Evolutionary conservation across 2,888 invertebrate species (phyloP).

Genomic region (Fragum whitleyi): DNA sequence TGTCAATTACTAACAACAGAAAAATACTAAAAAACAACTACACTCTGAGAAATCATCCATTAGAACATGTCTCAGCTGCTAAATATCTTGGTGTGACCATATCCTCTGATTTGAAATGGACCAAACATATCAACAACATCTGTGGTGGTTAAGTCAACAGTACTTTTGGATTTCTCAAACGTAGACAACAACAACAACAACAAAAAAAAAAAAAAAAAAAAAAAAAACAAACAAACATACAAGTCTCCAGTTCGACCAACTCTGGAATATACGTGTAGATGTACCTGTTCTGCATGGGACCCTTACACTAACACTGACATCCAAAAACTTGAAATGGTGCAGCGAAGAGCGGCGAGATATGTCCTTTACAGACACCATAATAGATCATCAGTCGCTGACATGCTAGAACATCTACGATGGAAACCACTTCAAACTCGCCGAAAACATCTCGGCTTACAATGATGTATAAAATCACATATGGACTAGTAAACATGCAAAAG

Average conservation of each 20-base stretch:
- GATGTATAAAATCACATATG: constrained; percentile 4
- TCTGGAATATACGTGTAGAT: not conserved
- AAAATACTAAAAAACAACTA: not conserved
- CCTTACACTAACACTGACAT: not conserved
- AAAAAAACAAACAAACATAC: too few species aligned
- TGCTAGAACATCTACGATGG: not conserved
- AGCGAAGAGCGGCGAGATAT: not conserved
- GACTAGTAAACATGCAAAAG: not conserved
- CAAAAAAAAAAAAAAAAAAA: too few species aligned
- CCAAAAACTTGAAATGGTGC: not conserved
- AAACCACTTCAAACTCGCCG: not conserved
- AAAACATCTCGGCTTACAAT: not conserved
- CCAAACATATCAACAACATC: not conserved
- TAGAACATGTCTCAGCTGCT: not conserved
- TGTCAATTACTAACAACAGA: not conserved
- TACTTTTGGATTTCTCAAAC: not conserved
- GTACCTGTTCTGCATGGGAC: not conserved
- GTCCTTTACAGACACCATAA: not conserved
- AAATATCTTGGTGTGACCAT: constrained; percentile 11
- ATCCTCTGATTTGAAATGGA: too few species aligned
- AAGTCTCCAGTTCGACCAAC: not conserved
- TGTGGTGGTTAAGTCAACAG: not conserved
- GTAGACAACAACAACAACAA: not conserved
- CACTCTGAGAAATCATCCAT: not conserved
- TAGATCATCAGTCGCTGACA: not conserved